A percentile compares a stretch with the other conserved stretches of the same genome.
Conservation (phyloP, 2,888 invertebrate species). For the Itoplectis maculator region DNA sequence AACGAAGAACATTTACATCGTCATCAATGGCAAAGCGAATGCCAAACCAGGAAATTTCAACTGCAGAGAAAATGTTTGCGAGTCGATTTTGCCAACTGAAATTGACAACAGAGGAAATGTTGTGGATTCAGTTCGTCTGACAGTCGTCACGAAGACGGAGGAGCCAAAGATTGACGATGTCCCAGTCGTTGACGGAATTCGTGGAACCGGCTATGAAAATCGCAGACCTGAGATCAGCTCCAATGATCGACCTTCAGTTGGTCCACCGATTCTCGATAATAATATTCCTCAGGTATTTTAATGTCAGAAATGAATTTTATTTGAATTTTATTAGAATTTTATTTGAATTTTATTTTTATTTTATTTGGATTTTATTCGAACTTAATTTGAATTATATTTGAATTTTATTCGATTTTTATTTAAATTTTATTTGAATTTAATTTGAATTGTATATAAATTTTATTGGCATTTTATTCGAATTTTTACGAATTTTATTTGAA, state of each 20-base stretch:
- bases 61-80: slow-evolving; percentile 73
- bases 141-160: slow-evolving; percentile 70
- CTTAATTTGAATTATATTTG: no score
- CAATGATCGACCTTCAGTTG: slow-evolving; percentile 42
- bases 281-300: slow-evolving; percentile 74
- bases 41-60: slow-evolving; percentile 32
- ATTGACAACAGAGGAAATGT: slow-evolving; percentile 71
- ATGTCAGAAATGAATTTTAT: not conserved
- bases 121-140: slow-evolving; percentile 73
- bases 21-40: slow-evolving; percentile 70
- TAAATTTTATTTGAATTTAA: no score
- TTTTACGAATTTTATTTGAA: not conserved
- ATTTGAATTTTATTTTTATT: no score
- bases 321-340: no score
- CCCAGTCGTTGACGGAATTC: slow-evolving; percentile 75
- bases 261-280: slow-evolving; percentile 59
- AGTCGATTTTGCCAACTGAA: slow-evolving; percentile 70
- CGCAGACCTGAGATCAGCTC: slow-evolving; percentile 44
- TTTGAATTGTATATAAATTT: no score
- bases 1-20: slow-evolving; percentile 72
- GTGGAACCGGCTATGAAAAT: slow-evolving; percentile 64
- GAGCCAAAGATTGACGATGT: slow-evolving; percentile 69
- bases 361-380: not conserved
- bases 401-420: not conserved
- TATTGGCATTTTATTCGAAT: no score